These are phyloP conservation scores for Alligator mississippiensis DNA, from an alignment of 2,113 vertebrate species.

Conservation along the genomic window DNA sequence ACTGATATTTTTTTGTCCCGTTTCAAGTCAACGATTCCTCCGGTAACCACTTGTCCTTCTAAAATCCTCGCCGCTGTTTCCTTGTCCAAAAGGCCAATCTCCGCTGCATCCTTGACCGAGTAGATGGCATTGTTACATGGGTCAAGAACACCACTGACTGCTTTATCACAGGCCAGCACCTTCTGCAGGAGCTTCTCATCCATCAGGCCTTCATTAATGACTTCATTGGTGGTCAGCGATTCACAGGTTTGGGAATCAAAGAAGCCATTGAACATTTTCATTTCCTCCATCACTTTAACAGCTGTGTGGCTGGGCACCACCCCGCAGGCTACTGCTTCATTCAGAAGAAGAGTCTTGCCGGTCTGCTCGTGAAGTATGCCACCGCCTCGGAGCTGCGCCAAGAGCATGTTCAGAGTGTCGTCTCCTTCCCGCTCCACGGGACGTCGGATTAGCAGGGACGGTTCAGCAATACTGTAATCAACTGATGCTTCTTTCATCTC, in stretches of 20 bases:
- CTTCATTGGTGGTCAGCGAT: slow-evolving; percentile 85
- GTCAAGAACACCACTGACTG: slow-evolving; percentile 89
- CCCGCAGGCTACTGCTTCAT: slow-evolving; percentile 85
- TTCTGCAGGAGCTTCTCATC: slow-evolving; percentile 89
- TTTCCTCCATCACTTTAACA: slow-evolving; percentile 88
- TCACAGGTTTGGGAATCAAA: slow-evolving; percentile 83
- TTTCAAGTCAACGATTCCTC: slow-evolving; percentile 91
- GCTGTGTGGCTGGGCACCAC: slow-evolving; percentile 86
- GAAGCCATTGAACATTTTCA: slow-evolving; percentile 91
- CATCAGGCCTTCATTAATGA: slow-evolving; percentile 87
- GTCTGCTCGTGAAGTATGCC: slow-evolving; percentile 82
- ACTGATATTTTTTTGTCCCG: slow-evolving; percentile 91
- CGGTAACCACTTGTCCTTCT: slow-evolving; percentile 92
- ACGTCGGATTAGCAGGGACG: neutral
- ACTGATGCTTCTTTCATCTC: neutral
- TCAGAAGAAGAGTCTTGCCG: slow-evolving; percentile 83
- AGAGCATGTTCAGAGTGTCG: slow-evolving; percentile 75
- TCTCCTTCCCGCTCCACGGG: slow-evolving; percentile 56
- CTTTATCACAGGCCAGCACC: slow-evolving; percentile 88
- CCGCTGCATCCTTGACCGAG: slow-evolving; percentile 87
- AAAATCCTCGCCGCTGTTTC: slow-evolving; percentile 85
- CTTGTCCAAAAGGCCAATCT: slow-evolving; percentile 86
- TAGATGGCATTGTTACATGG: slow-evolving; percentile 76
- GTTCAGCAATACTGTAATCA: neutral
- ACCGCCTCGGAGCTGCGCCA: slow-evolving; percentile 81